Base-by-base conservation (phyloP, 2,888 invertebrate species). In the Allygus modestus region DNA sequence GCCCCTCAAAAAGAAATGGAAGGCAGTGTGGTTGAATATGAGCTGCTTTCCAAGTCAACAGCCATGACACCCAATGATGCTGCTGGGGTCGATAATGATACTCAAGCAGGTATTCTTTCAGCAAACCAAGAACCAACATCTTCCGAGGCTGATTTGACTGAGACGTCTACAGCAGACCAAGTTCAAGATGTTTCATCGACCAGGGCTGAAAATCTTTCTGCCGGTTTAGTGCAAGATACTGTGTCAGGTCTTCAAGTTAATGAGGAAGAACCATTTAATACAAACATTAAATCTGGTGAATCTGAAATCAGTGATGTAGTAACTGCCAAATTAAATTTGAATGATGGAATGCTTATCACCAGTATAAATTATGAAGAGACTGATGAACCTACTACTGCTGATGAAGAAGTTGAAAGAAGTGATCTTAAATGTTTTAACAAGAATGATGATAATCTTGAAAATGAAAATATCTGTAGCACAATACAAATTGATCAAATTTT, bases 1-100 rank as follows among this genome's bases (percentile, higher is more conserved):
- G 5, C 31, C 28, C 28, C 31, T 65, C 65, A 65, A 28, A 28
- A 31, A 43, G 71, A 81, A 26, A 61, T 84, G 1, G 82, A 84
- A 77, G 85, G 85, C 9, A 85, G 85, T 82, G 84, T 85, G 26
- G 41, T 58, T 51, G 85, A 85, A 43, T 85, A 85, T 58, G 71
- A 85, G 81, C 54, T 81, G 17, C 81, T 85, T 69, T 71, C 46
- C 11, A 71, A 71, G 41, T 17, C 28, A 5, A 65, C 28, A 28
- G 15, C 12, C 2, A 15, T 15, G 28, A 1, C 54, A 20, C 46
- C 5, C 26, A 46, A 28, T 15, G 28, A 12, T 7, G 43, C 1
- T 17, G 28, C 26, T 12, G 17, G 2, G 11, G 46, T 2, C 4
- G 51, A 41, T 17, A 28, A 46, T n/a, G 46, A 12, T 28, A n/a